Evolutionary conservation across 2,113 vertebrate genomes (phyloP).

Genomic region (Muntiacus muntjak): DNA sequence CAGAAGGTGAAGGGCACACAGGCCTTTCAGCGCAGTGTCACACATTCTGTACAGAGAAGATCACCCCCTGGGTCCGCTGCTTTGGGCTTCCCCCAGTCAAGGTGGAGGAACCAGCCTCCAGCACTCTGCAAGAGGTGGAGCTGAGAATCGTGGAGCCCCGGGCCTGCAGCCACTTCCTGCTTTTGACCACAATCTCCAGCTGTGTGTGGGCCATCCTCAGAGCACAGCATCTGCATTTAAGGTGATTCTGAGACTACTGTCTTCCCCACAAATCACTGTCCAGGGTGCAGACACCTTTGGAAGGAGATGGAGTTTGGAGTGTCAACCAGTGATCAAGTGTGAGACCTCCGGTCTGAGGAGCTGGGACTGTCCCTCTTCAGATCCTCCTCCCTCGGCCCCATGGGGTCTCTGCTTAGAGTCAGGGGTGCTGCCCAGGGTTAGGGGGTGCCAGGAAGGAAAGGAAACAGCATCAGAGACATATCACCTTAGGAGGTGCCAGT

Average conservation of each 20-base stretch:
- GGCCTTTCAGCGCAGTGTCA: not conserved
- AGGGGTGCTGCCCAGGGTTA: not conserved
- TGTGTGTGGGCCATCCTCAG: constrained; percentile 56
- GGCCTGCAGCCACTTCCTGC: not conserved
- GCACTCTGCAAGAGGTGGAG: constrained; percentile 53
- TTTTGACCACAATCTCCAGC: not conserved
- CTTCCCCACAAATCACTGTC: not conserved
- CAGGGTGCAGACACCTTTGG: too few species aligned
- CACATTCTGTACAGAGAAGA: not conserved
- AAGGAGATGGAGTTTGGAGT: too few species aligned
- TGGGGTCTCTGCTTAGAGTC: not conserved
- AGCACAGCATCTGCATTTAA: not conserved
- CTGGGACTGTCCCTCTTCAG: not conserved
- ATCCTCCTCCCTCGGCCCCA: not conserved
- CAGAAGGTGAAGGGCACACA: not conserved
- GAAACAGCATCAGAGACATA: not conserved
- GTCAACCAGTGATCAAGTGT: not conserved
- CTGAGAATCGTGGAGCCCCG: constrained; percentile 24
- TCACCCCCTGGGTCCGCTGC: not conserved
- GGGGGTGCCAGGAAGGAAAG: not conserved
- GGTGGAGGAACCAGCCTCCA: not conserved
- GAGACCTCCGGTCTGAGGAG: not conserved
- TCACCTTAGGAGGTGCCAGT: not conserved
- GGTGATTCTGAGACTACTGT: not conserved
- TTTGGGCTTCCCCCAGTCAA: not conserved